Evolutionary conservation across 1,140 invertebrate genomes (phyloP).

Genomic region (Orius insidiosus): DNA sequence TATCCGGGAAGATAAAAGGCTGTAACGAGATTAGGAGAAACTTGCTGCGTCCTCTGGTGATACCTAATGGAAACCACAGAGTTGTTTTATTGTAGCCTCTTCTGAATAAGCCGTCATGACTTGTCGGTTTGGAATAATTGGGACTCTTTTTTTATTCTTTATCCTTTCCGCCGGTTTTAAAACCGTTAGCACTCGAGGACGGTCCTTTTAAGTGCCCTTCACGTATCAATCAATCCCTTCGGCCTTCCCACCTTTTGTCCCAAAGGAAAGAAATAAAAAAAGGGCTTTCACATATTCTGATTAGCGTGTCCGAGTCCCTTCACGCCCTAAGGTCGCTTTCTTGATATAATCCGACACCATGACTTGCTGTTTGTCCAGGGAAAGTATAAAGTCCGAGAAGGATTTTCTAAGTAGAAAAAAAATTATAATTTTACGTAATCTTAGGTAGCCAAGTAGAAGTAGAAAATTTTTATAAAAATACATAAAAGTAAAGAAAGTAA

Average conservation of each 20-base stretch:
- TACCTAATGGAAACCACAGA: slow-evolving; percentile 4
- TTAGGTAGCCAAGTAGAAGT: no score
- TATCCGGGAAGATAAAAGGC: background rate
- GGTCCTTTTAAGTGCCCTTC: slow-evolving; percentile 3
- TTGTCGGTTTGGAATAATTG: slow-evolving; percentile 8
- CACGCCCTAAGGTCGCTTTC: background rate
- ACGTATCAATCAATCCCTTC: background rate
- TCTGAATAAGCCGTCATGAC: slow-evolving; percentile 7
- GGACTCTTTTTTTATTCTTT: background rate
- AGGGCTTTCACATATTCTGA: no score
- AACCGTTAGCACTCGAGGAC: slow-evolving; percentile 3
- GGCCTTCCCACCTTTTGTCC: background rate
- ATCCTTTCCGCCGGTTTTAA: background rate
- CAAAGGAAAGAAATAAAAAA: background rate
- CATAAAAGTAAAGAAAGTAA: no score
- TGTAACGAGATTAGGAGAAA: background rate
- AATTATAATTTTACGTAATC: no score
- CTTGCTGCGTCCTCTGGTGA: background rate
- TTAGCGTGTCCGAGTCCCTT: background rate
- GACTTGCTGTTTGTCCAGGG: background rate
- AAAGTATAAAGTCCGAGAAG: background rate
- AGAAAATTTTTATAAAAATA: no score
- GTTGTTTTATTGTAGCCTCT: background rate
- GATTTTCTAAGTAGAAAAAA: no score
- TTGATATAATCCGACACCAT: background rate